A percentile compares a stretch with the other conserved stretches of the same genome.
Evolutionary conservation across 2,888 invertebrate species (phyloP).

Genomic region (Andrena fulva): DNA sequence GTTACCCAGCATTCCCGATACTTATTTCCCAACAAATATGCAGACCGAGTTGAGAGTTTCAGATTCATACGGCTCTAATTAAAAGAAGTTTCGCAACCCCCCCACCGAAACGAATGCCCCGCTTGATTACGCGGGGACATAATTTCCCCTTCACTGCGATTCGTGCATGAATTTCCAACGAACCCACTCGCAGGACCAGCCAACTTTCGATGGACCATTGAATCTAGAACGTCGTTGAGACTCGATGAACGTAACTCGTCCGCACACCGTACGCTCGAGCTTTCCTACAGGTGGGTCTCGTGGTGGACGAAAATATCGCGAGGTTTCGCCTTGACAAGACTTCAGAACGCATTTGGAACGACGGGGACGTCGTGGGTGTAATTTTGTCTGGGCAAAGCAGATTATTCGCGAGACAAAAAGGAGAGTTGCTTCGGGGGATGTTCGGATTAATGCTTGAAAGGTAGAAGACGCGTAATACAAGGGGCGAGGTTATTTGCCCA

Average conservation of each 20-base stretch:
- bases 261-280: no score
- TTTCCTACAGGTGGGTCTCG: no score
- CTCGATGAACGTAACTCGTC: background rate
- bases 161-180: background rate
- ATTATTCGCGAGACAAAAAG: constrained; percentile 11
- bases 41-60: background rate
- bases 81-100: background rate
- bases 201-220: background rate
- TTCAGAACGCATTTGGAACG: no score
- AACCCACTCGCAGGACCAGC: background rate
- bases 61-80: background rate
- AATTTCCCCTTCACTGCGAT: background rate
- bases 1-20: no score
- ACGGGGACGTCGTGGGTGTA: background rate
- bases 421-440: constrained; percentile 11
- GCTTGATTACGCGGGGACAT: background rate
- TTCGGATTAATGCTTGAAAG: constrained; percentile 24
- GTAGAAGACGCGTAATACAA: constrained; percentile 9
- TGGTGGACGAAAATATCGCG: background rate
- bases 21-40: background rate
- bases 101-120: background rate
- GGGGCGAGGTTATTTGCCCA: constrained; percentile 60
- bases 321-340: background rate
- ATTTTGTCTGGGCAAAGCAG: constrained; percentile 12
- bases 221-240: background rate